Evolutionary conservation across 1,140 invertebrate genomes (phyloP).

Genomic region (Cotesia glomerata): DNA sequence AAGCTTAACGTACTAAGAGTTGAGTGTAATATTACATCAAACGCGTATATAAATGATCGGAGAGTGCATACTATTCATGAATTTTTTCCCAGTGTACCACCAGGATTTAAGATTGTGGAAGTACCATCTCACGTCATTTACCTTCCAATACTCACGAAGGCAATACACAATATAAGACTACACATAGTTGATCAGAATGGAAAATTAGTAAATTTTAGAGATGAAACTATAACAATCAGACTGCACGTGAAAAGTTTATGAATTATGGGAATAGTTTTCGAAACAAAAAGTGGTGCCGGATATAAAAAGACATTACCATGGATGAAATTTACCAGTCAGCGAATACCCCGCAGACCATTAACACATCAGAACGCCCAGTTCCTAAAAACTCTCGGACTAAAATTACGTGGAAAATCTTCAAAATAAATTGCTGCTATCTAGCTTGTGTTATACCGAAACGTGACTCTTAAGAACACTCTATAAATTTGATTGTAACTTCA

Average conservation of each 20-base stretch:
- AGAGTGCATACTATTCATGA: not conserved
- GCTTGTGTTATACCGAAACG: constrained; percentile 12
- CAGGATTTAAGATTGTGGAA: not conserved
- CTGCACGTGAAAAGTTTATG: not conserved
- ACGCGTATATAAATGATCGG: not conserved
- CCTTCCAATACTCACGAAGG: too few species aligned
- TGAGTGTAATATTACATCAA: not conserved
- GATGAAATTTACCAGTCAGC: not conserved
- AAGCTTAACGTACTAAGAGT: not conserved
- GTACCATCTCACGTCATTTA: not conserved
- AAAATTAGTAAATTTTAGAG: not conserved
- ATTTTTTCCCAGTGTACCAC: not conserved
- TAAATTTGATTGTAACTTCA: too few species aligned
- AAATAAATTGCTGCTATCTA: not conserved
- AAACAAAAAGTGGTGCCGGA: not conserved
- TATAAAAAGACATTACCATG: constrained; percentile 1
- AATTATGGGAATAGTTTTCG: not conserved
- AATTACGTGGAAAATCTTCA: not conserved
- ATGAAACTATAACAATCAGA: not conserved
- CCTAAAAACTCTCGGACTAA: not conserved
- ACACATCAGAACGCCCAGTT: constrained; percentile 2
- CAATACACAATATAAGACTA: not conserved
- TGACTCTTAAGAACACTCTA: too few species aligned
- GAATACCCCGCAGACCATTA: not conserved
- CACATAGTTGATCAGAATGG: not conserved